phyloP scores from a whole-genome alignment of 2,888 invertebrate genomes.

The Apodemia hepburni region DNA sequence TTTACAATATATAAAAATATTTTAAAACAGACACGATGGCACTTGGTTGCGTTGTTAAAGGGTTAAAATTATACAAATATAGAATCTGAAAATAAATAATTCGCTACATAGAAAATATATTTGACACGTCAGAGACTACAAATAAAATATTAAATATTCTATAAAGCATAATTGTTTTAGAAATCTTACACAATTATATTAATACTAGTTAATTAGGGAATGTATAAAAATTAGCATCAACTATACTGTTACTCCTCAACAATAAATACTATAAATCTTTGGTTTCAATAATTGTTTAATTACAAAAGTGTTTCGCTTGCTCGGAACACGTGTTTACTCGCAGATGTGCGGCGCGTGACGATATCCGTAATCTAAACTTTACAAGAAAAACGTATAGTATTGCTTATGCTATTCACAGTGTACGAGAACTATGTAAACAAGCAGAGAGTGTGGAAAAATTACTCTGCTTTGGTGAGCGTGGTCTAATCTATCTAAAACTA shows the following conservation, averaged over 20 bases:
- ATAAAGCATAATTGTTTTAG: slow-evolving; percentile 14
- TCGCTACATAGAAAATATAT: slow-evolving; percentile 24
- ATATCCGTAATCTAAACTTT: slow-evolving; percentile 24
- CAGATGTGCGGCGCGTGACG: slow-evolving; percentile 31
- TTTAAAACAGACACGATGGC: slow-evolving; percentile 72
- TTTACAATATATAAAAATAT: slow-evolving; percentile 73
- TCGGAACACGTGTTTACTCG: slow-evolving; percentile 31
- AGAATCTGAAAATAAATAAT: slow-evolving; percentile 42
- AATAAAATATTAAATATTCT: slow-evolving; percentile 19
- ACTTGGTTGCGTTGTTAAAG: slow-evolving; percentile 71
- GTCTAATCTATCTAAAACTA: slow-evolving; percentile 30
- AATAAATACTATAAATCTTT: slow-evolving; percentile 78
- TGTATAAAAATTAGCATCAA: slow-evolving; percentile 70
- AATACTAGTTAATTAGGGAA: slow-evolving; percentile 49
- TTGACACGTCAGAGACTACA: slow-evolving; percentile 49
- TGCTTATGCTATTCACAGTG: slow-evolving; percentile 12
- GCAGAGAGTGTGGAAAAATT: slow-evolving; percentile 4
- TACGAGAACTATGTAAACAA: slow-evolving; percentile 6
- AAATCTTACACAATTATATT: slow-evolving; percentile 23
- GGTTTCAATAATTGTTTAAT: slow-evolving; percentile 71
- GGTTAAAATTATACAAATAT: slow-evolving; percentile 44
- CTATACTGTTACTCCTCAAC: slow-evolving; percentile 67
- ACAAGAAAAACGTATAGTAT: slow-evolving; percentile 2
- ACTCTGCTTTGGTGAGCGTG: slow-evolving; percentile 39
- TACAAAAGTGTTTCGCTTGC: slow-evolving; percentile 48